phyloP scores from a whole-genome alignment of 2,797 vertebrate species.

The Mus minutoides region DNA sequence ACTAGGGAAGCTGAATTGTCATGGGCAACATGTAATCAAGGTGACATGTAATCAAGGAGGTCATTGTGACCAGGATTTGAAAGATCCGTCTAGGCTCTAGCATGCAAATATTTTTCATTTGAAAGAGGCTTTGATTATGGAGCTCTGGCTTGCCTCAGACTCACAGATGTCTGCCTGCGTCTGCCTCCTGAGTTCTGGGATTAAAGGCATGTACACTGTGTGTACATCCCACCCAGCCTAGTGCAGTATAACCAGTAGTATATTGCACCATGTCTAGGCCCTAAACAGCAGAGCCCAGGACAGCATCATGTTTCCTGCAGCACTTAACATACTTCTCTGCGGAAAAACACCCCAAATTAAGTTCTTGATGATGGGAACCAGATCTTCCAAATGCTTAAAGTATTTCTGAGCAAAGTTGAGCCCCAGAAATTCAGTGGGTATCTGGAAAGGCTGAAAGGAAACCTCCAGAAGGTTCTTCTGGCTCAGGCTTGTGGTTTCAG shows the following conservation, averaged over 20 bases:
- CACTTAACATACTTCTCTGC: neutral
- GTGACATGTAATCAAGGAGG: neutral
- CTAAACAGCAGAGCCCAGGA: neutral
- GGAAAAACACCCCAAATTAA: constrained; percentile 20
- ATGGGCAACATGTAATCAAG: neutral
- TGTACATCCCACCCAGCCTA: neutral
- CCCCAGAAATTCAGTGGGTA: neutral
- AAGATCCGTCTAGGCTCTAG: neutral
- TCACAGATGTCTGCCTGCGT: neutral
- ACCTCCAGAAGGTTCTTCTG: constrained; percentile 7
- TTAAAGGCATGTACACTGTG: neutral
- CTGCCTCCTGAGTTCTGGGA: neutral
- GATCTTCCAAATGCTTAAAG: neutral
- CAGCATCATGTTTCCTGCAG: neutral
- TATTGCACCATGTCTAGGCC: neutral
- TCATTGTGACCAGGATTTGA: neutral
- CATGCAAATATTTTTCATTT: neutral
- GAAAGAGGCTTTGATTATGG: neutral
- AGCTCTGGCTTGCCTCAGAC: neutral
- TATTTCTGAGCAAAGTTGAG: neutral
- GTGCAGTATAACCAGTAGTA: neutral
- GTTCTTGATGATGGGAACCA: neutral
- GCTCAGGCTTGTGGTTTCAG: neutral
- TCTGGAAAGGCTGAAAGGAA: neutral
- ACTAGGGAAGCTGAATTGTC: neutral